These are phyloP conservation scores for Heterohyrax brucei DNA, from an alignment of 2,797 vertebrate species.

Conservation along the genomic window DNA sequence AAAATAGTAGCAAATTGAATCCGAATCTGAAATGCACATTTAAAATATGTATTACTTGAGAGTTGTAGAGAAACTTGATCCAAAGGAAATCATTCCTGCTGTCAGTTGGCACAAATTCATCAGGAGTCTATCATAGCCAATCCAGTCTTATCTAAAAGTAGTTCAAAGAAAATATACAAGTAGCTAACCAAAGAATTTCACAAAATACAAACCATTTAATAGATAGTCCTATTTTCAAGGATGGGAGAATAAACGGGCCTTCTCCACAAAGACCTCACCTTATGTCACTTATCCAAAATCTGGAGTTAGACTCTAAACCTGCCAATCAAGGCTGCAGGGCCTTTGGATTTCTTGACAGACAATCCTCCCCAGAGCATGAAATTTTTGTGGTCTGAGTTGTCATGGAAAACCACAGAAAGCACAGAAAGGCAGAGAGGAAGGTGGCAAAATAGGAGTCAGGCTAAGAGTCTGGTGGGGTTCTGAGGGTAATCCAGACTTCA, in stretches of 20 bases:
- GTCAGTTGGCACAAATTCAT: slow-evolving; percentile 70
- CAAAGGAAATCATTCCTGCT: slow-evolving; percentile 68
- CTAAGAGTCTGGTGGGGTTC: not conserved
- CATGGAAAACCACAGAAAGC: not conserved
- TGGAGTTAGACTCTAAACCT: slow-evolving; percentile 21
- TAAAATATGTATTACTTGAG: slow-evolving; percentile 80
- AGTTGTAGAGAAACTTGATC: slow-evolving; percentile 74
- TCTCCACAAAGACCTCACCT: slow-evolving; percentile 18
- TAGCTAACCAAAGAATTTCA: slow-evolving; percentile 63
- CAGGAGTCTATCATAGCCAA: slow-evolving; percentile 70
- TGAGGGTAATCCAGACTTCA: not conserved
- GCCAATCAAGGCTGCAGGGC: not conserved
- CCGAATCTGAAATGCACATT: slow-evolving; percentile 78
- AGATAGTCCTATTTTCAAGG: slow-evolving; percentile 12
- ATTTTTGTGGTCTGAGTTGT: slow-evolving; percentile 32
- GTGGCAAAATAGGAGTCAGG: not conserved
- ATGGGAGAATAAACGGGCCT: not conserved
- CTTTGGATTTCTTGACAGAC: slow-evolving; percentile 24
- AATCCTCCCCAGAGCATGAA: not conserved
- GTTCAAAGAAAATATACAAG: slow-evolving; percentile 79
- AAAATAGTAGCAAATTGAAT: slow-evolving; percentile 70
- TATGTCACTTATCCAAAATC: slow-evolving; percentile 31
- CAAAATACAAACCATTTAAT: slow-evolving; percentile 51
- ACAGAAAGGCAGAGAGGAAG: slow-evolving; percentile 18
- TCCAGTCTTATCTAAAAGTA: slow-evolving; percentile 75